Evolutionary conservation across 1,140 invertebrate species (phyloP), one percentile per base, ranked within the genome.

Genomic region (Cyclargus thomasi): DNA sequence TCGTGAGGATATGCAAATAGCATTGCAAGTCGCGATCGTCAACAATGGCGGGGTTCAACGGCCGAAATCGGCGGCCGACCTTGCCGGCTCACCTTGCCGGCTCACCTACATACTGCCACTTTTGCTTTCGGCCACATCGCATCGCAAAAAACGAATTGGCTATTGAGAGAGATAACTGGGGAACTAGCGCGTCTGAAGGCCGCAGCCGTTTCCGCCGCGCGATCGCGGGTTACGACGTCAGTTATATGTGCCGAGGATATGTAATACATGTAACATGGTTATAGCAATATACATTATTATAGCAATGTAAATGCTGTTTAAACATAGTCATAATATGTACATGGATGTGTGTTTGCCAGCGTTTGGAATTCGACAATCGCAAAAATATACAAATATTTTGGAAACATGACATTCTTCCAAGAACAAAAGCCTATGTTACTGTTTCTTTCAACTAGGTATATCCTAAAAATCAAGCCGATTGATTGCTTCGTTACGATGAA

Each of bases 81-180:
- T 88, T 88, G 86, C 85, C 72, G 71, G 65, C 79, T 88, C 86
- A 88, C 87, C 85, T 87, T 88, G 86, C 85, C 72, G 71, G 65
- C 79, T 88, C 86, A 88, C 87, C 85, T 87, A 88, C 87, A 86
- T 86, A 87, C 80, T 80, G 70, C 85, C 81, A 90, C 87, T 90
- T 87, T 90, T 90, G 82, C 87, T 90, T 88, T 90, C 87, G 83
- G 74, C 76, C 80, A 79, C 81, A 82, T 74, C 76, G 80, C 79
- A 81, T 80, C 83, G 84, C 85, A 90, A 88, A 90, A 88, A 87
- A 88, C 72, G 64, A 29, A 70, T 67, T 64, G 63, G 65, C 53
- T 67, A 67, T 57, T 39, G 57, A 62, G 29, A 64, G 53, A 68
- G 35, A 47, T 63, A 22, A 64, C 67, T 57, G 65, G 55, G 53